These are phyloP conservation scores for Drosophila imparisetae DNA, from an alignment of 2,888 invertebrate species.

Conservation along the genomic window DNA sequence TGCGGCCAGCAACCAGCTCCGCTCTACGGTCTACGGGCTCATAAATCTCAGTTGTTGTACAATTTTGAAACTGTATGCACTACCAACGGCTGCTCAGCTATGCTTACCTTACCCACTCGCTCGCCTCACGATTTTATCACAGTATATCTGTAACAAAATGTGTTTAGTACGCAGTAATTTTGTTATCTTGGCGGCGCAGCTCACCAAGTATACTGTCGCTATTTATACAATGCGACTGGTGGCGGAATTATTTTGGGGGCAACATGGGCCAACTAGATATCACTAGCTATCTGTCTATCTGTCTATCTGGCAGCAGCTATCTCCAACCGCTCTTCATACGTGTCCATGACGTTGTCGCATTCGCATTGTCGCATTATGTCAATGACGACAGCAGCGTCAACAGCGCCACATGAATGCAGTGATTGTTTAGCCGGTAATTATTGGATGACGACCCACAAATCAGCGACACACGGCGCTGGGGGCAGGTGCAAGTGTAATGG, in stretches of 20 bases:
- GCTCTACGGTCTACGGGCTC: slow-evolving; percentile 25
- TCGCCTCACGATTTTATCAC: slow-evolving; percentile 66
- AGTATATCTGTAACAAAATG: slow-evolving; percentile 65
- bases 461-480: neutral
- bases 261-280: slow-evolving; percentile 25
- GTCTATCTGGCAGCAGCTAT: slow-evolving; percentile 32
- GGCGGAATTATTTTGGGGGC: neutral
- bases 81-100: slow-evolving; percentile 10
- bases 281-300: slow-evolving; percentile 24
- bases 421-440: slow-evolving; percentile 66
- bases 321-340: slow-evolving; percentile 26
- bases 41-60: slow-evolving; percentile 70
- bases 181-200: slow-evolving; percentile 71
- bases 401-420: slow-evolving; percentile 55
- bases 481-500: slow-evolving; percentile 6
- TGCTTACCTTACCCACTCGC: slow-evolving; percentile 4
- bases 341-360: slow-evolving; percentile 55
- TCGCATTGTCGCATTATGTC: slow-evolving; percentile 73
- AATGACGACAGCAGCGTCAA: slow-evolving; percentile 70
- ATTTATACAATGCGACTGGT: slow-evolving; percentile 53
- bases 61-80: slow-evolving; percentile 49
- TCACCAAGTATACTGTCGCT: slow-evolving; percentile 40
- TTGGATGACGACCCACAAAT: slow-evolving; percentile 32
- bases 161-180: slow-evolving; percentile 76
- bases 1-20: slow-evolving; percentile 55